These are phyloP conservation scores for Chelonia mydas DNA, from an alignment of 2,797 vertebrate species.

Conservation along the genomic window DNA sequence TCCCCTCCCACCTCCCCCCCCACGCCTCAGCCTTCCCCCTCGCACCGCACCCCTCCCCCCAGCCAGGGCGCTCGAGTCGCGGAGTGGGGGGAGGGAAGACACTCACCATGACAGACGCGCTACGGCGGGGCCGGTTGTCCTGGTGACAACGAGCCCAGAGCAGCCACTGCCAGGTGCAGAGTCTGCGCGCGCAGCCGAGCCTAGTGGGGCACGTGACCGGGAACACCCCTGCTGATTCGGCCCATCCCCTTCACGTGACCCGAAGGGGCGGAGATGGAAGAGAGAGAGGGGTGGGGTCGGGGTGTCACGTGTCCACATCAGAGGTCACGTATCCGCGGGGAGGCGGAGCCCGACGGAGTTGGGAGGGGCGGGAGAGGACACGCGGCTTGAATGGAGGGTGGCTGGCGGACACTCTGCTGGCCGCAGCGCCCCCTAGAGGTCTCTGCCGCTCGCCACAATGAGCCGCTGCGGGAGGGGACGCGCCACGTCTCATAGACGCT, in stretches of 20 bases:
- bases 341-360: accelerated
- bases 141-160: slow-evolving; percentile 74
- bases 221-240: neutral
- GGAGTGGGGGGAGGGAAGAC: neutral
- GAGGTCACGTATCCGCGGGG: accelerated
- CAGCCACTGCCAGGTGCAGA: slow-evolving; percentile 44
- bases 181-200: neutral
- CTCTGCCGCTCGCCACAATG: no score
- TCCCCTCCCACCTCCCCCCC: neutral
- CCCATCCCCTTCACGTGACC: neutral
- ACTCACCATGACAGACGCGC: slow-evolving; percentile 65
- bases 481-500: no score
- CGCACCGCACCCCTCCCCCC: neutral
- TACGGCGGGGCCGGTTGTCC: slow-evolving; percentile 76
- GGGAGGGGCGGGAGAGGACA: accelerated
- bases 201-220: neutral
- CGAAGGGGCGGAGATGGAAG: no score
- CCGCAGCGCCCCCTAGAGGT: neutral
- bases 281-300: neutral
- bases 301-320: neutral
- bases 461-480: no score
- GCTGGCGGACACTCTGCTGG: neutral
- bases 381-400: accelerated
- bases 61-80: neutral
- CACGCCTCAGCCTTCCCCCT: neutral